Evolutionary conservation across 2,888 invertebrate species (phyloP), one percentile per base, ranked within the genome.

Genomic region (Hylaea fasciaria): DNA sequence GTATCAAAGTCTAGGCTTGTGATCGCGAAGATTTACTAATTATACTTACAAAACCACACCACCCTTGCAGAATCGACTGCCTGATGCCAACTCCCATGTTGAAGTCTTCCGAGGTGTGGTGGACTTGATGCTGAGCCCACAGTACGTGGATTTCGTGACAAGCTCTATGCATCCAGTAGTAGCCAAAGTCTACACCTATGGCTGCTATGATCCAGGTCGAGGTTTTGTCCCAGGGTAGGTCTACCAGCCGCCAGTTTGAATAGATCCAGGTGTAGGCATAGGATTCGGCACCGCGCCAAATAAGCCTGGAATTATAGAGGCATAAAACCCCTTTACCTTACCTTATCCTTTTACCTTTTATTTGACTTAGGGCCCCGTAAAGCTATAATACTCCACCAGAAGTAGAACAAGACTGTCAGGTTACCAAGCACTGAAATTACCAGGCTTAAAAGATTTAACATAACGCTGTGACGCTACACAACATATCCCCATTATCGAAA

Each of bases 101-200:
- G 89, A 96, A 97, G 83, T 97, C 97, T 84, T 97, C 97, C 1
- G 97, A 97, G 69, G 96, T 97, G 76, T 98, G 97, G 80, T 98
- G 97, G 1, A 97, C 97, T 82, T 97, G 97, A 83, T 98, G 97
- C 73, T 96, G 95, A 0, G 96, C 96, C 97, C 97, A 97, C 39
- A 97, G 87, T 70, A 98, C 94, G 76, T 97, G 96, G 43, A 97
- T 87, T 87, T 97, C 97, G 14, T 41, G 50, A 10, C 47, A 61
- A 0, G 50, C 53, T 44, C 60, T 92, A 81, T 97, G 97, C 58
- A 96, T 94, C 96, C 97, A 96, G 83, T 97, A 97, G 82, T 97
- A 97, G 73, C 95, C 95, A 75, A 96, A 95, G 82, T 96, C 96
- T 3, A 96, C 95, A 4, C 94, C 94, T 13, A 97, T 73, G 0